These are phyloP conservation scores for Vipera ursinii DNA, from an alignment of 2,797 vertebrate species.

Conservation along the genomic window DNA sequence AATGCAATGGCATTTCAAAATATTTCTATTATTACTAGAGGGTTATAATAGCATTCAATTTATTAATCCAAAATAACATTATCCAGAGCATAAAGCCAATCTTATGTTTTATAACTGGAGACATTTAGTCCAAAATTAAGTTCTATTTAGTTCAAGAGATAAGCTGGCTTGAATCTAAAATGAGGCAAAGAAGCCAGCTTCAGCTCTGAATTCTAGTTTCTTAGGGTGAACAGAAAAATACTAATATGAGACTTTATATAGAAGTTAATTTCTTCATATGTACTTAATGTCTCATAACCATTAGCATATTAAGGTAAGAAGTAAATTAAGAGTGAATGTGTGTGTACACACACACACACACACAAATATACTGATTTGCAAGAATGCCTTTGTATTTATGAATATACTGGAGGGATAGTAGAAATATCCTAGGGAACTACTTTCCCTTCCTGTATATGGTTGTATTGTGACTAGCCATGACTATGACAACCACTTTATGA, in stretches of 20 bases:
- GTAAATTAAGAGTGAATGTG: slow-evolving; percentile 31
- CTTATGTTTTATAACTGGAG: slow-evolving; percentile 41
- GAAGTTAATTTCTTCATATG: slow-evolving; percentile 6
- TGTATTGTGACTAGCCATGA: background rate
- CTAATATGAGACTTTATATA: background rate
- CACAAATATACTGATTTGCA: background rate
- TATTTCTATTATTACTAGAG: slow-evolving; percentile 47
- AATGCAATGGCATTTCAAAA: slow-evolving; percentile 47
- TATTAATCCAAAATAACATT: slow-evolving; percentile 53
- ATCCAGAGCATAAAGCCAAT: slow-evolving; percentile 26
- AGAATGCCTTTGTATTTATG: background rate
- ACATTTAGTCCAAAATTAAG: slow-evolving; percentile 45
- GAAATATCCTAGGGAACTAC: background rate
- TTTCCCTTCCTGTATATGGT: background rate
- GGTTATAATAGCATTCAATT: slow-evolving; percentile 53
- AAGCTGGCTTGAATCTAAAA: slow-evolving; percentile 36
- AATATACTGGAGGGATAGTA: background rate
- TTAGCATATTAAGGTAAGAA: slow-evolving; percentile 17
- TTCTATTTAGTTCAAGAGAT: slow-evolving; percentile 51
- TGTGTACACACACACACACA: background rate
- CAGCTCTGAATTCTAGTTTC: slow-evolving; percentile 11
- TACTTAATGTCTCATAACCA: slow-evolving; percentile 38
- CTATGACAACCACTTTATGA: background rate
- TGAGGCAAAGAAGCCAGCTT: slow-evolving; percentile 35
- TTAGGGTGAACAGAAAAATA: slow-evolving; percentile 38